Percentiles rank a stretch among this genome's conserved stretches.
Conservation (phyloP, 2,113 vertebrate genomes). For the Muntiacus muntjak region DNA sequence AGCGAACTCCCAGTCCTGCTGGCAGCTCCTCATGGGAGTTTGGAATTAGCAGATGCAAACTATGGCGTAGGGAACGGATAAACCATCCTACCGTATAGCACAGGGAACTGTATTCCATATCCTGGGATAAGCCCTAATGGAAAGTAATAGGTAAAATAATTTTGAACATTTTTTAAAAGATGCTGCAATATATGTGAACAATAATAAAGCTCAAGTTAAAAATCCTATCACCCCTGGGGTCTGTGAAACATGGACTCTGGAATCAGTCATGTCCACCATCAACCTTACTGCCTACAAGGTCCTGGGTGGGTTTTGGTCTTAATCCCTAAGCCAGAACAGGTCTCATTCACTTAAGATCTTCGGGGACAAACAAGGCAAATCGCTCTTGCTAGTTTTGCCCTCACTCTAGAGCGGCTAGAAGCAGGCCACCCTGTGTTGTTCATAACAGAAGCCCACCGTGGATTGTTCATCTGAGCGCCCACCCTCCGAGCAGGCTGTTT, state of each 20-base stretch:
- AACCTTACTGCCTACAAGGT: not conserved
- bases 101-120: not conserved
- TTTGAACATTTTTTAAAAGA: not conserved
- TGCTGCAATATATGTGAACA: not conserved
- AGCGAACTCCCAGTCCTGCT: not conserved
- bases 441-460: not conserved
- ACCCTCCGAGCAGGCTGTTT: not conserved
- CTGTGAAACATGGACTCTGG: not conserved
- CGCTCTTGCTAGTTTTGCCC: not conserved
- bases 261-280: not conserved
- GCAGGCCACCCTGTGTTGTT: not conserved
- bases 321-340: not conserved
- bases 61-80: not conserved
- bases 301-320: not conserved
- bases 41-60: not conserved
- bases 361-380: not conserved
- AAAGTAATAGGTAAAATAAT: not conserved
- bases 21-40: not conserved
- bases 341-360: not conserved
- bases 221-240: not conserved
- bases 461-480: not conserved
- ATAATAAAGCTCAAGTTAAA: not conserved
- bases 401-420: not conserved
- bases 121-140: not conserved
- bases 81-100: not conserved